These are phyloP conservation scores for Myocastor coypus DNA, from an alignment of 2,113 vertebrate species.

Conservation along the genomic window DNA sequence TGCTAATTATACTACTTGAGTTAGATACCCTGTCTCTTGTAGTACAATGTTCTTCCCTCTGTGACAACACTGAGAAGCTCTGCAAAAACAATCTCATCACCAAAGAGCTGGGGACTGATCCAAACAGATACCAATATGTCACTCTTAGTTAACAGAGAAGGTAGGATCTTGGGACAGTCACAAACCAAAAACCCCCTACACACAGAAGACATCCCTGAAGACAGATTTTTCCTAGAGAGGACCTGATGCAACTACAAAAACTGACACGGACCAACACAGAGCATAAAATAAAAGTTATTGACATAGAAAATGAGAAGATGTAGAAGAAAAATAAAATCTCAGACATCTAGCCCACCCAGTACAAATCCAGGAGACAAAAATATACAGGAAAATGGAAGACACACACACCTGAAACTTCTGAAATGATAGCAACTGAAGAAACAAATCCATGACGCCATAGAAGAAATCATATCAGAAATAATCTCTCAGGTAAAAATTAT, in stretches of 20 bases:
- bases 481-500: neutral
- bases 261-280: neutral
- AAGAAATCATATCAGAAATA: neutral
- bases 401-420: neutral
- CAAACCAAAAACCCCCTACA: neutral
- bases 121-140: neutral
- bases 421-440: neutral
- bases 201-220: neutral
- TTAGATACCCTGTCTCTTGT: neutral
- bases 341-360: neutral
- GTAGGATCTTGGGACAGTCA: neutral
- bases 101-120: neutral
- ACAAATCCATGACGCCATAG: neutral
- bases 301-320: neutral
- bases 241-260: neutral
- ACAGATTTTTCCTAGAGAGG: neutral
- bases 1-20: neutral
- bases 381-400: neutral
- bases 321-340: neutral
- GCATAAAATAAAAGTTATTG: neutral
- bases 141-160: neutral
- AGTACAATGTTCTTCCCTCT: neutral
- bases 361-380: neutral
- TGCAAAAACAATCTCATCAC: neutral
- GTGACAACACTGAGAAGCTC: neutral